Conservation (phyloP, 2,797 vertebrate species). For the Lophius americanus region DNA sequence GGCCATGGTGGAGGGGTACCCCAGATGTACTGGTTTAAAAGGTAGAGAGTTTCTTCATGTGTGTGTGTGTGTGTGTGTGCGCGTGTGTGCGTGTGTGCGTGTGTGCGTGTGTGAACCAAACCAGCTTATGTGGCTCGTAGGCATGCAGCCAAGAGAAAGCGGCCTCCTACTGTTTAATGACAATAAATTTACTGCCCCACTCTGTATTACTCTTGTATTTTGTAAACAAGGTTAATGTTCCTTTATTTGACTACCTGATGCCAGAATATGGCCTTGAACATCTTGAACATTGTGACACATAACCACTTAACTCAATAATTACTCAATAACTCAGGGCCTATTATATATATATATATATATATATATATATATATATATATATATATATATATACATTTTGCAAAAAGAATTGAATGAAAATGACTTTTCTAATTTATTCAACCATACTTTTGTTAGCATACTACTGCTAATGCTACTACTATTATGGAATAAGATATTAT, state of each 20-base stretch:
- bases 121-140: constrained; percentile 75
- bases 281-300: constrained; percentile 78
- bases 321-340: no score
- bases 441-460: no score
- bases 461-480: no score
- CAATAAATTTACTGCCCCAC: constrained; percentile 93
- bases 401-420: no score
- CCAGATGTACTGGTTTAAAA: constrained; percentile 63
- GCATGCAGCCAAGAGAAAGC: constrained; percentile 87
- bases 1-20: constrained; percentile 65
- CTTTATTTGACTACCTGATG: constrained; percentile 94
- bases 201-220: constrained; percentile 92
- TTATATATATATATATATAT: no score
- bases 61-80: constrained; percentile 1
- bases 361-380: no score
- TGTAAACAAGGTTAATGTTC: constrained; percentile 97
- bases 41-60: constrained; percentile 2
- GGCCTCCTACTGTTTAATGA: constrained; percentile 94
- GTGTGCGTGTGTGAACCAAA: constrained; percentile 73
- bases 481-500: no score
- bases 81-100: constrained; percentile 25
- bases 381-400: no score
- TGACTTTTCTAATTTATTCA: no score
- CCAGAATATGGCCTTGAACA: constrained; percentile 88
- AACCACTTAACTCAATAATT: constrained; percentile 26